phyloP scores from a whole-genome alignment of 2,888 invertebrate species.

The Volucella inflata region DNA sequence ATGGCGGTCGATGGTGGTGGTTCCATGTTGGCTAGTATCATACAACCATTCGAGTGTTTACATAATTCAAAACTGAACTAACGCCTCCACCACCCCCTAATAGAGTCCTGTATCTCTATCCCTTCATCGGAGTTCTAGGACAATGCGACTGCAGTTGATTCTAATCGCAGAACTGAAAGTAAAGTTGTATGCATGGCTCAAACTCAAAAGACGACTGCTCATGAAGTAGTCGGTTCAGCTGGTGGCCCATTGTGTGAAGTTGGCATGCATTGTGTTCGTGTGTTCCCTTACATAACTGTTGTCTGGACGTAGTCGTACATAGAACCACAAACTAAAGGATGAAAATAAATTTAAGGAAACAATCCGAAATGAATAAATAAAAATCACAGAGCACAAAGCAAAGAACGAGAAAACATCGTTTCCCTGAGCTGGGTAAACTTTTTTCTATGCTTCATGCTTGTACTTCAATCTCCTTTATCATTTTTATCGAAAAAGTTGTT shows the following conservation, averaged over 20 bases:
- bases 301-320: no score
- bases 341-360: no score
- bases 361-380: no score
- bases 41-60: background rate
- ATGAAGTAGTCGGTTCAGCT: constrained; percentile 22
- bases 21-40: background rate
- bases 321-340: background rate
- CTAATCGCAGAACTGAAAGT: constrained; percentile 7
- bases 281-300: no score
- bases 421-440: no score
- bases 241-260: constrained; percentile 8
- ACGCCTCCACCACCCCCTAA: background rate
- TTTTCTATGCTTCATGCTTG: no score
- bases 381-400: no score
- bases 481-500: no score
- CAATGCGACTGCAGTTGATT: constrained; percentile 28
- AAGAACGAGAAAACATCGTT: no score
- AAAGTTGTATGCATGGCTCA: constrained; percentile 22
- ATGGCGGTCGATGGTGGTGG: background rate
- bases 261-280: constrained; percentile 3
- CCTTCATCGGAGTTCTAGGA: background rate
- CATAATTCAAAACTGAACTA: background rate
- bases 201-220: background rate
- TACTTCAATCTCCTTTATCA: no score
- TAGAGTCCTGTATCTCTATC: background rate